Base-by-base conservation (phyloP, 2,113 vertebrate species). In the Plestiodon gilberti region DNA sequence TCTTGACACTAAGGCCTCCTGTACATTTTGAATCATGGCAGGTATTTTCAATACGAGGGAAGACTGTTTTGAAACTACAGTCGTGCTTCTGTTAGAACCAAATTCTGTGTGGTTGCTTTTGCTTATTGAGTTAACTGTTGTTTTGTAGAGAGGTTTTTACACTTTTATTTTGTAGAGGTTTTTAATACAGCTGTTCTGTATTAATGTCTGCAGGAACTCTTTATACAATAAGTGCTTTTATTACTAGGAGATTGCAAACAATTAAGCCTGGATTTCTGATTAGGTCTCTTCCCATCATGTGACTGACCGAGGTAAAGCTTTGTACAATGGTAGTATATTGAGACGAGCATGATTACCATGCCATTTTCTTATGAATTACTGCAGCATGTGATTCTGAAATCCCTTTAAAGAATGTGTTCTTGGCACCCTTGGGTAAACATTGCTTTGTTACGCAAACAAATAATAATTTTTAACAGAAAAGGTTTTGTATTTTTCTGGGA, bases 391-490 rank as follows among this genome's bases (percentile, higher is more conserved):
- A 91, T 87, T 87, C 40, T 7, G 79, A 78, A 90, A 88, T 70
- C 78, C 43, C 20, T 0, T 0, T 18, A 85, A 90, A 90, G 85
- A 88, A 91, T 80, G 61, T 89, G 52, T 71, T 83, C 86, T 76
- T 59, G 65, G 0, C 38, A 4, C 30, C 11, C 79, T 74, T 0
- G 0, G 82, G 64, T 25, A 75, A 90, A 73, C 38, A 81, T 85
- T 88, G 18, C 76, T 84, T 25, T 25, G 14, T 52, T 82, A 74
- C 18, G 18, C 85, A 78, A 20, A 78, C 17, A 87, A 89, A 88
- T 79, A 25, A 78, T 78, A 86, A 28, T 78, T 94, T 90, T 89
- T 84, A 86, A 90, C 52, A 48, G 1, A n/a, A 82, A 89, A 92
- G 20, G 17, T 74, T 85, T 88, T 93, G 81, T 85, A 65, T 87